Base-by-base conservation (phyloP, 1,140 invertebrate species). In the Zaprionus lachaisei region DNA sequence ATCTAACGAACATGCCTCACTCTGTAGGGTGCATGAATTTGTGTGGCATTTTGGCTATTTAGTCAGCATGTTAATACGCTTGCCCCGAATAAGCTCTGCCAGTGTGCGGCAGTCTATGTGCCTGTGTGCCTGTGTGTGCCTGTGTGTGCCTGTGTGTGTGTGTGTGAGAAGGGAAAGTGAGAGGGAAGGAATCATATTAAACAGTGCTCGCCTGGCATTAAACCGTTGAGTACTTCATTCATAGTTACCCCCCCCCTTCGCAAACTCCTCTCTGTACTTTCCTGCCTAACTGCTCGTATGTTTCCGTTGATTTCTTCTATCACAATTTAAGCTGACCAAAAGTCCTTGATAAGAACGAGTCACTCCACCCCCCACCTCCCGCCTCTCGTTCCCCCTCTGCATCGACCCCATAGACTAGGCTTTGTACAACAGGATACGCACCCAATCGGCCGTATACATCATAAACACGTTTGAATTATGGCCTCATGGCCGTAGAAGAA, bases 381-480 rank as follows among this genome's bases (percentile, higher is more conserved):
- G 2, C 38, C 17, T 12, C 22, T 20, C n/a, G 2, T 14, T 28
- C 4, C 17, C 47, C 4, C 49, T 28, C 6, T 28, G 6, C 26
- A 6, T 28, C 26, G 5, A 28, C 26, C 26, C 28, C 7, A 1
- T 2, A 0, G 20, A 5, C 7, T n/a, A 66, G 1, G 14, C 28
- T 57, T 57, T 17, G 15, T 57, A 11, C 55, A 57, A 56, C 26
- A 60, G 72, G 31, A 75, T 75, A 71, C 72, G 67, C 72, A 71
- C 41, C 60, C 58, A 75, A 75, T 75, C 67, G 72, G 67, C 77
- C 56, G 77, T 79, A 73, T 85, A 86, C 71, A 89, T 86, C 81
- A 89, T 83, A 83, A 86, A 89, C 83, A 89, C 80, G 81, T 86
- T 86, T 86, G 77, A 89, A 82, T 89, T 86, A 89, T 89, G 84